phyloP scores from a whole-genome alignment of 2,113 vertebrate genomes.

The Tragelaphus scriptus region DNA sequence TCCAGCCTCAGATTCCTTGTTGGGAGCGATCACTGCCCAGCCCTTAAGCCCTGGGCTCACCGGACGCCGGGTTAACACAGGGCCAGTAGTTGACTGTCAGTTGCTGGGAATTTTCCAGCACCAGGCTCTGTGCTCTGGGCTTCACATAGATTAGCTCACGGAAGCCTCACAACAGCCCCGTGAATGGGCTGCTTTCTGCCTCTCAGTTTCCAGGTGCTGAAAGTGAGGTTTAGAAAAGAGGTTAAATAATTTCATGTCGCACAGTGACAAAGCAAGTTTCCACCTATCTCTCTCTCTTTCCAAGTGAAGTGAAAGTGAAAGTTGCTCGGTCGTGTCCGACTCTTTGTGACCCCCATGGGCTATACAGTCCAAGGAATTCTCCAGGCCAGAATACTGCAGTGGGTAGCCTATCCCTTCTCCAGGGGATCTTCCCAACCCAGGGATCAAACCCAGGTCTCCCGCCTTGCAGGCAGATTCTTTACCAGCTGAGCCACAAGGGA shows the following conservation, averaged over 20 bases:
- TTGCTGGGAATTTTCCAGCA: background rate
- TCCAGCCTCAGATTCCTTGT: background rate
- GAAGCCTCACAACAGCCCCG: background rate
- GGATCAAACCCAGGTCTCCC: too few relatives aligned
- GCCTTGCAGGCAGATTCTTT: too few relatives aligned
- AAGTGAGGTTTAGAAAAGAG: background rate
- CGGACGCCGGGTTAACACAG: rapidly evolving
- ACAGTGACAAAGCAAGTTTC: background rate
- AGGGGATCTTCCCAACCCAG: too few relatives aligned
- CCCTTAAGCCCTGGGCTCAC: background rate
- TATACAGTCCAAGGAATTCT: background rate
- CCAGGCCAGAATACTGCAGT: too few relatives aligned
- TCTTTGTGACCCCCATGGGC: background rate
- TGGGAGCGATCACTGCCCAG: background rate
- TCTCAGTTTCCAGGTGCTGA: background rate
- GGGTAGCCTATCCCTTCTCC: too few relatives aligned
- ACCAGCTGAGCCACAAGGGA: too few relatives aligned
- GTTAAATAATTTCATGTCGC: background rate
- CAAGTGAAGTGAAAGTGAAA: background rate
- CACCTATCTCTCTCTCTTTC: background rate
- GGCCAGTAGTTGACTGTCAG: background rate
- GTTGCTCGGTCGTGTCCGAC: background rate
- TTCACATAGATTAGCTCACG: rapidly evolving
- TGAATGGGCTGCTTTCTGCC: too few relatives aligned
- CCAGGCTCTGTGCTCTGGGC: background rate